Evolutionary conservation across 2,113 vertebrate genomes (phyloP).

Genomic region (Poicephalus gulielmi): DNA sequence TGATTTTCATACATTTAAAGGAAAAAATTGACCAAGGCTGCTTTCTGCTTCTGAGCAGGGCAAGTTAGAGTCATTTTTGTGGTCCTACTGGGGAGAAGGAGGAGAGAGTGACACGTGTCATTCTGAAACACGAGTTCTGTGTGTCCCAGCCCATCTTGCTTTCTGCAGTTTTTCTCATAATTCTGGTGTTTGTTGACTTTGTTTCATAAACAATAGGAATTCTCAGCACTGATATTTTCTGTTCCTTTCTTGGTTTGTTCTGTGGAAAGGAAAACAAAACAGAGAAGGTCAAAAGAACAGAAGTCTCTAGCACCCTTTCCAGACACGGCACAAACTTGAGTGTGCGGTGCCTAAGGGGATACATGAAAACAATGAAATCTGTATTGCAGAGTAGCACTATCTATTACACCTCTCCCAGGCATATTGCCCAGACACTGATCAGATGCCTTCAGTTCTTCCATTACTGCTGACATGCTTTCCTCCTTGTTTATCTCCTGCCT

Average conservation of each 20-base stretch:
- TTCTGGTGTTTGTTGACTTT: background rate
- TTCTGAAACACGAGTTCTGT: background rate
- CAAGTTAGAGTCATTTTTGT: background rate
- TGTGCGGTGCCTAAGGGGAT: background rate
- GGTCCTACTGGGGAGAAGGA: background rate
- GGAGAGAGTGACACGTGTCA: background rate
- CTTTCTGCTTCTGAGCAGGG: background rate
- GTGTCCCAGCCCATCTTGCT: background rate
- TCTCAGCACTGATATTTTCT: background rate
- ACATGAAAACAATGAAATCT: background rate
- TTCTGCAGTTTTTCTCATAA: background rate
- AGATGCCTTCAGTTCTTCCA: background rate
- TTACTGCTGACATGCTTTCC: background rate
- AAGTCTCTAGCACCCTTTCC: background rate
- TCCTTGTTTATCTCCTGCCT: background rate
- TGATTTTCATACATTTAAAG: background rate
- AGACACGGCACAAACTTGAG: background rate
- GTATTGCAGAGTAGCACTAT: background rate
- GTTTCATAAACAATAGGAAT: background rate
- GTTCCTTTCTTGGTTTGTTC: background rate
- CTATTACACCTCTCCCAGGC: background rate
- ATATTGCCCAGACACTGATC: background rate
- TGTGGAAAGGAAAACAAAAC: background rate
- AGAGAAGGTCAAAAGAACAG: background rate
- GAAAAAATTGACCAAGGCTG: background rate